Evolutionary conservation across 2,888 invertebrate species (phyloP).

Genomic region (Conops quadrifasciatus): DNA sequence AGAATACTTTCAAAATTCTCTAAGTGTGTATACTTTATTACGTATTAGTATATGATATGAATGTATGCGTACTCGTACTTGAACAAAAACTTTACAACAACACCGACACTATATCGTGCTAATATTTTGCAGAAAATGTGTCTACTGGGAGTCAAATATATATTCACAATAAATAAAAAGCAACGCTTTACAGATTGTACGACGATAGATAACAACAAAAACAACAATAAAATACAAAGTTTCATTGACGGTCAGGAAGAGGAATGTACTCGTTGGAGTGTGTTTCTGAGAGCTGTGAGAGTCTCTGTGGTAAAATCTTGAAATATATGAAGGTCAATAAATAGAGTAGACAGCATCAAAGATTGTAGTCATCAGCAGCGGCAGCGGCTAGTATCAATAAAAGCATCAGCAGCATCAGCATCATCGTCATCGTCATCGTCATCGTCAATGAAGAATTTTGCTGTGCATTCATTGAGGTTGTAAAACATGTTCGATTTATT

Average conservation of each 20-base stretch:
- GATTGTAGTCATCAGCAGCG: too few relatives aligned
- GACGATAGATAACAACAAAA: neutral
- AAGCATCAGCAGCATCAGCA: too few relatives aligned
- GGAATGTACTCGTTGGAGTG: neutral
- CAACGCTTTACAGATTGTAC: neutral
- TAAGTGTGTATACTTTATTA: too few relatives aligned
- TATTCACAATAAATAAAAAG: neutral
- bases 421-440: too few relatives aligned
- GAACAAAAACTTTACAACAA: too few relatives aligned
- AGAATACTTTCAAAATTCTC: too few relatives aligned
- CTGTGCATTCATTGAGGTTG: slow-evolving; percentile 3
- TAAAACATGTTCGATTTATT: slow-evolving; percentile 17
- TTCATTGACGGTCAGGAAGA: neutral
- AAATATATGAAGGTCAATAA: too few relatives aligned
- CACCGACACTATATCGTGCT: too few relatives aligned
- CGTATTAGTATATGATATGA: too few relatives aligned
- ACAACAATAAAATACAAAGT: neutral
- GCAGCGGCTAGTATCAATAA: neutral
- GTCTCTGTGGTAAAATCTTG: neutral
- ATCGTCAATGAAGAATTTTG: neutral
- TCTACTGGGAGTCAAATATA: neutral
- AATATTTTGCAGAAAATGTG: neutral
- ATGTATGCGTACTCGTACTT: too few relatives aligned
- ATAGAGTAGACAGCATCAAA: too few relatives aligned
- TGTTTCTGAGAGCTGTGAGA: neutral